Percentiles rank a stretch among this genome's conserved stretches.
Evolutionary conservation across 2,113 vertebrate genomes (phyloP).

Genomic region (Crotalus horridus): DNA sequence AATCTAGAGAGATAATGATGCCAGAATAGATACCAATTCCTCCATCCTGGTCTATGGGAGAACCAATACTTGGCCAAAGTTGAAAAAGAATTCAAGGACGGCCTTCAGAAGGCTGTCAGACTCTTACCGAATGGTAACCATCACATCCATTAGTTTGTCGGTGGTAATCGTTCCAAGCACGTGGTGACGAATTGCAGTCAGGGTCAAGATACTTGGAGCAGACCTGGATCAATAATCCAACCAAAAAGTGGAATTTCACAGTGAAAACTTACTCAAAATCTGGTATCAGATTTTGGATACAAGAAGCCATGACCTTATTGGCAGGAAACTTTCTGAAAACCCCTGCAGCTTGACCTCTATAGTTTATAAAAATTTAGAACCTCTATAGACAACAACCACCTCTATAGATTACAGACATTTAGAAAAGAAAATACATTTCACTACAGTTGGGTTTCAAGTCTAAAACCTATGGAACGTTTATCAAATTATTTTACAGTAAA

Average conservation of each 20-base stretch:
- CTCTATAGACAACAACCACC: too few species aligned
- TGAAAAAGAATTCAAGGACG: not conserved
- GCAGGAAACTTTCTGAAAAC: not conserved
- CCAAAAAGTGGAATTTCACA: not conserved
- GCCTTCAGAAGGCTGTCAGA: not conserved
- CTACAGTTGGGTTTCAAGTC: not conserved
- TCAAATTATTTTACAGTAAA: not conserved
- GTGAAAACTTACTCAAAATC: not conserved
- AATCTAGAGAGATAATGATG: not conserved
- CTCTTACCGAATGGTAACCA: slow-evolving; percentile 92
- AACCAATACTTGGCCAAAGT: not conserved
- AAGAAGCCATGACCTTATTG: not conserved
- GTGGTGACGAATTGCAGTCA: slow-evolving; percentile 93
- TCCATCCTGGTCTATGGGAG: not conserved
- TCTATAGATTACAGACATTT: not conserved
- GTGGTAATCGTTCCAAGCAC: slow-evolving; percentile 91
- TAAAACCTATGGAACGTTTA: not conserved
- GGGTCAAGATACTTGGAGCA: slow-evolving; percentile 89
- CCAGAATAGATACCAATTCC: not conserved
- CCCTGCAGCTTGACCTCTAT: not conserved
- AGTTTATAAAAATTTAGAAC: not conserved
- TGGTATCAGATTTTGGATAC: not conserved
- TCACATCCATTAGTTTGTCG: slow-evolving; percentile 92
- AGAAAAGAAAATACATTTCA: not conserved
- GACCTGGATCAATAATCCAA: slow-evolving; percentile 74